These are phyloP conservation scores for Boleophthalmus pectinirostris DNA, from an alignment of 2,113 vertebrate genomes.

Conservation along the genomic window DNA sequence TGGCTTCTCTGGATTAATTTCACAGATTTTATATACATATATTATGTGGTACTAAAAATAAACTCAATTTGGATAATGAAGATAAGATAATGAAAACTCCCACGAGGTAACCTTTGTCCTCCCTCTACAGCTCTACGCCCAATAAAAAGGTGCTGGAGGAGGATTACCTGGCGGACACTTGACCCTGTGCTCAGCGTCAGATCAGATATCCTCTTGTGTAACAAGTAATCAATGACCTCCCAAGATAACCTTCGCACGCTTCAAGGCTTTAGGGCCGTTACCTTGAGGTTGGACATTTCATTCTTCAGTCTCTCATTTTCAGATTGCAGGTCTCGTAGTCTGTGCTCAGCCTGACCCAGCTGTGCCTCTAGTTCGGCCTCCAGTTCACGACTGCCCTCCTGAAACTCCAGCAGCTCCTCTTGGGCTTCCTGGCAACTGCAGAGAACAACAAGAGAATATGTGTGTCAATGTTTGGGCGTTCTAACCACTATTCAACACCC, in stretches of 20 bases:
- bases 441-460: constrained; percentile 17
- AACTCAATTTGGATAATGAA: not conserved
- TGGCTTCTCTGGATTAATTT: no score
- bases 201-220: constrained; percentile 39
- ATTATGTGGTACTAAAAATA: not conserved
- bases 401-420: constrained; percentile 97
- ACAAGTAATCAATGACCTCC: not conserved
- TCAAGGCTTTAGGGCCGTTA: constrained; percentile 48
- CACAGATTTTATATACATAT: no score
- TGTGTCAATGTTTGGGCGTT: constrained; percentile 14
- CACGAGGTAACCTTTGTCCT: constrained; percentile 42
- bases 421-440: constrained; percentile 92
- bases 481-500: constrained; percentile 31
- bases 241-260: not conserved
- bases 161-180: constrained; percentile 43
- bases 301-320: constrained; percentile 95
- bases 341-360: constrained; percentile 91
- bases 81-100: not conserved
- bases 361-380: constrained; percentile 97
- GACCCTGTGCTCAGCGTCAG: constrained; percentile 18
- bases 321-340: constrained; percentile 90
- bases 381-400: constrained; percentile 95
- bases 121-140: constrained; percentile 57
- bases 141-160: constrained; percentile 51
- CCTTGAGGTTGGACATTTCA: constrained; percentile 91